Evolutionary conservation across 2,113 vertebrate species (phyloP), one percentile per base, ranked within the genome.

Genomic region (Festucalex cinctus): DNA sequence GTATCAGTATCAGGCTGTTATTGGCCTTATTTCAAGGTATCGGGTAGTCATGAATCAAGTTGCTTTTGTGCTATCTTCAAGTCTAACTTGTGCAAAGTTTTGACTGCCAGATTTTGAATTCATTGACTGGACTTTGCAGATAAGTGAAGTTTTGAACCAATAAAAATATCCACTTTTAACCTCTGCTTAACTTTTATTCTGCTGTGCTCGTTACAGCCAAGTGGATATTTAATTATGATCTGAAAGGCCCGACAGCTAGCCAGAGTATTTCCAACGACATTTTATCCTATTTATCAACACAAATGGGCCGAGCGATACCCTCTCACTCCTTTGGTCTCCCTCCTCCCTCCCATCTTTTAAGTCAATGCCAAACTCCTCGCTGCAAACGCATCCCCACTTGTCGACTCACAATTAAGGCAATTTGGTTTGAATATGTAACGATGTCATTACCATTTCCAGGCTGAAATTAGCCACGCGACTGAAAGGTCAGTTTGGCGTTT

Each of bases 391-490:
- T 56, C 87, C 94, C 94, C 93, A 93, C 94, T 93, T 91, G 93
- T 93, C 91, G 93, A 94, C 95, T 96, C 93, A 93, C 94, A 98
- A 97, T 96, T 98, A 96, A 95, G 94, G 94, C 95, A 95, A 94
- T 96, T 97, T 96, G 93, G 94, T 93, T 94, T 93, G 94, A 97
- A 96, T 95, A 95, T 94, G 95, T 95, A 95, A 95, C 93, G 92
- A 95, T 94, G 94, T 95, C 96, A 96, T 97, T 98, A 96, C 94
- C 93, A 95, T 96, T 96, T 93, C 6, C 57, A 87, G 91, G 88
- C 91, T 93, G 32, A 86, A 97, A 98, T 98, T 96, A 96, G 94
- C 90, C 90, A 91, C 83, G 90, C 92, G 93, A 95, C 91, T 71
- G 92, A 96, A 97, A 96, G 96, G 95, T 98, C 95, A 96, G 92